A percentile compares a stretch with the other conserved stretches of the same genome.
Conservation (phyloP, 1,140 invertebrate genomes). For the Nasonia longicornis region DNA sequence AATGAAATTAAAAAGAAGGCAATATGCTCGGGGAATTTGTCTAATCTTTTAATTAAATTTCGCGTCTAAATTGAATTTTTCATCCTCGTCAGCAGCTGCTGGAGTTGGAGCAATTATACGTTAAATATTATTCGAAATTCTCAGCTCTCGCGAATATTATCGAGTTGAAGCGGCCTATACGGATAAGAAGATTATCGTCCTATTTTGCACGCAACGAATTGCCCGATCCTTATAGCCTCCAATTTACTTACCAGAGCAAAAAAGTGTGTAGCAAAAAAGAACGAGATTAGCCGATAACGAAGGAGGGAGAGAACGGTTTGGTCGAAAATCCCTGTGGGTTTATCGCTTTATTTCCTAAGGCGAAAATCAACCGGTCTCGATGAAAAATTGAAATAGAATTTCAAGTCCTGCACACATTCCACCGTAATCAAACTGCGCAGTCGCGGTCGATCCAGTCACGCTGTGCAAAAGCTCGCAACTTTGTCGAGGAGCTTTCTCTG, state of each 20-base stretch:
- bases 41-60: background rate
- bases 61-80: background rate
- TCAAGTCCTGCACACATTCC: too few species aligned
- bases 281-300: conserved; percentile 8
- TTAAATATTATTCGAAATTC: background rate
- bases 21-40: background rate
- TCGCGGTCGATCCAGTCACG: too few species aligned
- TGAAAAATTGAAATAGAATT: background rate
- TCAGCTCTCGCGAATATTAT: too few species aligned
- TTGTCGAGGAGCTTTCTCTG: background rate
- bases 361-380: too few species aligned
- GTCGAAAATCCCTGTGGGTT: background rate
- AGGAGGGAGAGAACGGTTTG: background rate
- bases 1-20: too few species aligned
- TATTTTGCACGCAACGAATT: conserved; percentile 11
- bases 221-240: background rate
- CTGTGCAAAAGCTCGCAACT: too few species aligned
- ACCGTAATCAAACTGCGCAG: too few species aligned
- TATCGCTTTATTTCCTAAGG: background rate
- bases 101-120: background rate
- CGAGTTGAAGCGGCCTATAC: too few species aligned
- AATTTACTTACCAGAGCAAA: conserved; percentile 19
- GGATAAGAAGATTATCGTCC: background rate
- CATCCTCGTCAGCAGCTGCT: background rate
- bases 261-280: background rate